phyloP scores from a whole-genome alignment of 1,140 invertebrate genomes.

The Orussus abietinus region DNA sequence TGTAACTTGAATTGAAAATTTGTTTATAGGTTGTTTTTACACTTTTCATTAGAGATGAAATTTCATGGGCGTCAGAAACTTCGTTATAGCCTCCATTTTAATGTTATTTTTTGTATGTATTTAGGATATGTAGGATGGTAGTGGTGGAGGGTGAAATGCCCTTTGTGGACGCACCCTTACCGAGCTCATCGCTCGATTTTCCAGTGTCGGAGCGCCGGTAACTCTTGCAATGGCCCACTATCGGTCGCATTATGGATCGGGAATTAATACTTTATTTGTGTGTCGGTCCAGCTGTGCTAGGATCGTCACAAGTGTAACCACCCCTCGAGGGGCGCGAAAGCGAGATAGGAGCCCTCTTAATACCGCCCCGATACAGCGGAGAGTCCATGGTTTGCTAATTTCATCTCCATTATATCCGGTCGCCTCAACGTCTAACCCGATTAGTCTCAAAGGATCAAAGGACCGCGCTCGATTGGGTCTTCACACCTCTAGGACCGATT shows the following conservation, averaged over 20 bases:
- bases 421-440: constrained; percentile 39
- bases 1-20: no score
- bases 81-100: neutral
- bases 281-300: constrained; percentile 50
- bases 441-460: constrained; percentile 33
- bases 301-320: constrained; percentile 46
- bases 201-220: constrained; percentile 13
- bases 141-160: no score
- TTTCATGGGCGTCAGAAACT: neutral
- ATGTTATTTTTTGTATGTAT: no score
- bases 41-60: neutral
- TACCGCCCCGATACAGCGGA: constrained; percentile 23
- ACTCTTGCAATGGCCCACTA: constrained; percentile 15
- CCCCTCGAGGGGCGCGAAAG: no score
- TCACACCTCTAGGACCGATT: constrained; percentile 42
- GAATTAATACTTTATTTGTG: constrained; percentile 50
- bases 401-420: constrained; percentile 32
- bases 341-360: no score
- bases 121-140: no score
- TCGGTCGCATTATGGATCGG: constrained; percentile 20
- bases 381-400: constrained; percentile 45
- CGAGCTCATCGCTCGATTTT: constrained; percentile 3
- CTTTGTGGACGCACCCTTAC: neutral
- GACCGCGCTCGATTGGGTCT: constrained; percentile 26
- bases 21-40: neutral